Percentiles rank a stretch among this genome's conserved stretches.
Conservation (phyloP, 2,797 vertebrate genomes). For the Rhabdomys pumilio region DNA sequence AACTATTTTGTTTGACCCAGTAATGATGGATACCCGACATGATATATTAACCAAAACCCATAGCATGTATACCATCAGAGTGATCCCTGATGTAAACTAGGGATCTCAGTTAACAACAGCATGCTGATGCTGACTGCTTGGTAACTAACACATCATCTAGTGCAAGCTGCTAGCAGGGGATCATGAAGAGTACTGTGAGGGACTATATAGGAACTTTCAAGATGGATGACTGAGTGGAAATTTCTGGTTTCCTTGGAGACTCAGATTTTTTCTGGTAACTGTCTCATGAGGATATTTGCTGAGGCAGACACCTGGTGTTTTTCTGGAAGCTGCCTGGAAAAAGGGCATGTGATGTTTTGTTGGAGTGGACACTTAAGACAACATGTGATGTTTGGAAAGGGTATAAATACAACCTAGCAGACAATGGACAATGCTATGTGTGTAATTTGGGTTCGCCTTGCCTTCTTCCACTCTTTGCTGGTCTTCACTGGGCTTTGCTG, state of each 20-base stretch:
- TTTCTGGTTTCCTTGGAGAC: not conserved
- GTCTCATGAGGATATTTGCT: not conserved
- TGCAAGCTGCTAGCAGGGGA: not conserved
- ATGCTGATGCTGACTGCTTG: not conserved
- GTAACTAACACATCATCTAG: not conserved
- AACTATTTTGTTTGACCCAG: not conserved
- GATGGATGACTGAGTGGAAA: not conserved
- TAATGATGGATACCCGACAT: not conserved
- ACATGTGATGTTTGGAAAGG: not conserved
- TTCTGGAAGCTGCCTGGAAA: not conserved
- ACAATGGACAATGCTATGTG: not conserved
- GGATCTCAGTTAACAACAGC: constrained; percentile 1
- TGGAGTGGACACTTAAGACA: not conserved
- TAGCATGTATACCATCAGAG: not conserved
- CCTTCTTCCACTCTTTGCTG: not conserved
- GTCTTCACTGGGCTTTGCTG: not conserved
- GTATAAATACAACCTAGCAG: not conserved
- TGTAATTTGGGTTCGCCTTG: not conserved
- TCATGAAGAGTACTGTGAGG: not conserved
- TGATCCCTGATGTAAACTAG: not conserved
- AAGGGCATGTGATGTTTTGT: not conserved
- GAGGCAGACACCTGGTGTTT: not conserved
- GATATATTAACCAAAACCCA: not conserved
- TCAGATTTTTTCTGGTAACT: not conserved
- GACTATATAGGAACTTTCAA: not conserved